Conservation (phyloP, 2,888 invertebrate genomes). For the Exephanes ischioxanthus region DNA sequence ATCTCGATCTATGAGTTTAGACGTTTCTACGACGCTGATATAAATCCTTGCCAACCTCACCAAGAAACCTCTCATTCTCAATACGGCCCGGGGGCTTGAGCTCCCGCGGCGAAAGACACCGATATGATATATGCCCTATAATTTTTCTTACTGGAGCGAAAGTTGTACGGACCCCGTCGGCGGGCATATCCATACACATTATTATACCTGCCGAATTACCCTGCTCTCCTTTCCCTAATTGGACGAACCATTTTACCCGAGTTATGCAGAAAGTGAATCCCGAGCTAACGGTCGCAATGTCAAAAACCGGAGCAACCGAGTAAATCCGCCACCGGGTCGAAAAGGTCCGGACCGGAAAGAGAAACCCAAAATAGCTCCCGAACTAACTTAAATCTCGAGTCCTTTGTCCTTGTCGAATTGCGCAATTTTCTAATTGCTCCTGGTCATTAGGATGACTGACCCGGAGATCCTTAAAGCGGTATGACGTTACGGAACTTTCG, state of each 20-base stretch:
- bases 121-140: conserved; percentile 78
- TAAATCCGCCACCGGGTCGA: background rate
- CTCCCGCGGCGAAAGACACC: conserved; percentile 70
- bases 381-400: conserved; percentile 21
- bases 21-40: conserved; percentile 59
- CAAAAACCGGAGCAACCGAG: conserved; percentile 73
- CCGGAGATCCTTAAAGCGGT: conserved; percentile 63
- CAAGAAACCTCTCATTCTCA: conserved; percentile 60
- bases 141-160: conserved; percentile 81
- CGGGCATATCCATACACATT: conserved; percentile 53
- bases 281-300: conserved; percentile 65
- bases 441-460: conserved; percentile 73
- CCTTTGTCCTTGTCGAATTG: conserved; percentile 20
- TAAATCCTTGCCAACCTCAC: conserved; percentile 47
- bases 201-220: conserved; percentile 65
- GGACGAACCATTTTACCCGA: conserved; percentile 62
- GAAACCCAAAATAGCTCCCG: conserved; percentile 18
- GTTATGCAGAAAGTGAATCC: conserved; percentile 66
- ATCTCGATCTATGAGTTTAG: conserved; percentile 62
- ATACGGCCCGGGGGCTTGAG: conserved; percentile 68
- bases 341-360: background rate
- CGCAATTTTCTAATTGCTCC: conserved; percentile 76
- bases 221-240: conserved; percentile 73
- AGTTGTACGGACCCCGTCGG: conserved; percentile 71
- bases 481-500: conserved; percentile 11